phyloP scores from a whole-genome alignment of 2,888 invertebrate species.

The Brenthis daphne region DNA sequence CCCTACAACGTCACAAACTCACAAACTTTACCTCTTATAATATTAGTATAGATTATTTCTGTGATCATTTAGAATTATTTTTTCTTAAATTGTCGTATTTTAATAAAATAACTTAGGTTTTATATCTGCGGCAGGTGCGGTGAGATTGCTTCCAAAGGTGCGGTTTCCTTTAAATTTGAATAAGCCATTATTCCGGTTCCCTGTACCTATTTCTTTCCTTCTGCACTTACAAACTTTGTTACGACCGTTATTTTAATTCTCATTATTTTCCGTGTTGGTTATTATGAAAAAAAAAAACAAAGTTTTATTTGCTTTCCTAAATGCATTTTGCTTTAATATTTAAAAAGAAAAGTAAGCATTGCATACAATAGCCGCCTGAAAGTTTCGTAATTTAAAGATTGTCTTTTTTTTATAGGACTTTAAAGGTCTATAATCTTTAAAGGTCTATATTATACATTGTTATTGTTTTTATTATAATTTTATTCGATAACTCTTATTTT shows the following conservation, averaged over 20 bases:
- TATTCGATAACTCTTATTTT: too few relatives aligned
- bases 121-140: slow-evolving; percentile 58
- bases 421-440: too few relatives aligned
- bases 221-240: slow-evolving; percentile 32
- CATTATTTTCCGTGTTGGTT: slow-evolving; percentile 29
- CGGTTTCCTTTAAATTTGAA: slow-evolving; percentile 74
- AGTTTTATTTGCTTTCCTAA: slow-evolving; percentile 19
- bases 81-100: slow-evolving; percentile 1
- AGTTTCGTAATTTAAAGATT: too few relatives aligned
- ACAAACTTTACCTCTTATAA: too few relatives aligned
- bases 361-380: background rate
- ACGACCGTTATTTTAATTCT: slow-evolving; percentile 29
- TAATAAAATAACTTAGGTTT: slow-evolving; percentile 28
- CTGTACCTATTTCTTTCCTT: slow-evolving; percentile 40
- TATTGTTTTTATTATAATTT: too few relatives aligned
- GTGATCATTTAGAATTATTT: slow-evolving; percentile 3
- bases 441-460: too few relatives aligned
- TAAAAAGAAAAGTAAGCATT: background rate
- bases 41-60: background rate
- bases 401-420: too few relatives aligned
- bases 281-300: slow-evolving; percentile 16
- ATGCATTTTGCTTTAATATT: slow-evolving; percentile 11
- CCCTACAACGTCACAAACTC: too few relatives aligned
- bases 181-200: slow-evolving; percentile 65
- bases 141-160: slow-evolving; percentile 62